phyloP scores from a whole-genome alignment of 2,797 vertebrate species.

The Tamandua tetradactyla region DNA sequence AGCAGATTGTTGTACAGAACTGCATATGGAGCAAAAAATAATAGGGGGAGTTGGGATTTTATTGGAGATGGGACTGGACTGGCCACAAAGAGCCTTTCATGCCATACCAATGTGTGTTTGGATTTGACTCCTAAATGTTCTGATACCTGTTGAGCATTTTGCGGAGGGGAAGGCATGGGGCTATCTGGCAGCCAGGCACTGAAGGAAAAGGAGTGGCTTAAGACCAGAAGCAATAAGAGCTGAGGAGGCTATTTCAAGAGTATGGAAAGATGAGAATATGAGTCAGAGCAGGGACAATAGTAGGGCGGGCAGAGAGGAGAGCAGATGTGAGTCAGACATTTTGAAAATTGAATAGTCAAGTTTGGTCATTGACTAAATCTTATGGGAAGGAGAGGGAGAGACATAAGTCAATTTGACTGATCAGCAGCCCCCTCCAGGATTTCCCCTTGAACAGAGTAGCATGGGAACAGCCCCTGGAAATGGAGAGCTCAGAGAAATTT shows the following conservation, averaged over 20 bases:
- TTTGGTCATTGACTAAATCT: background rate
- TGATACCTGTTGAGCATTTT: background rate
- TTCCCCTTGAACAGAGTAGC: background rate
- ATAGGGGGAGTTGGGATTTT: background rate
- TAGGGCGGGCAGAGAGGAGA: background rate
- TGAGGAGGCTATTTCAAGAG: background rate
- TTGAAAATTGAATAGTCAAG: background rate
- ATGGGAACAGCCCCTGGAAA: background rate
- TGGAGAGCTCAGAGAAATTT: background rate
- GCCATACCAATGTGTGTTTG: background rate
- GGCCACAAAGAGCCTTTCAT: background rate
- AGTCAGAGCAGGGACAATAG: background rate
- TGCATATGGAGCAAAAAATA: background rate
- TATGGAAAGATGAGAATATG: background rate
- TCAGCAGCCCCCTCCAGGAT: background rate
- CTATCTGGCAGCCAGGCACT: background rate
- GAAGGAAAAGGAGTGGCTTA: background rate
- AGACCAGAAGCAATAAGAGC: background rate
- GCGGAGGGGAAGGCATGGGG: too few species aligned
- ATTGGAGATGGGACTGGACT: background rate
- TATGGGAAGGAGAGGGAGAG: background rate
- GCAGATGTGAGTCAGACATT: background rate
- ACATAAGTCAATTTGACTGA: background rate
- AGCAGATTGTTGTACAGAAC: too few species aligned
- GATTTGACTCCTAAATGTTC: background rate